These are phyloP conservation scores for Heptranchias perlo DNA, from an alignment of 2,113 vertebrate genomes.

Conservation along the genomic window DNA sequence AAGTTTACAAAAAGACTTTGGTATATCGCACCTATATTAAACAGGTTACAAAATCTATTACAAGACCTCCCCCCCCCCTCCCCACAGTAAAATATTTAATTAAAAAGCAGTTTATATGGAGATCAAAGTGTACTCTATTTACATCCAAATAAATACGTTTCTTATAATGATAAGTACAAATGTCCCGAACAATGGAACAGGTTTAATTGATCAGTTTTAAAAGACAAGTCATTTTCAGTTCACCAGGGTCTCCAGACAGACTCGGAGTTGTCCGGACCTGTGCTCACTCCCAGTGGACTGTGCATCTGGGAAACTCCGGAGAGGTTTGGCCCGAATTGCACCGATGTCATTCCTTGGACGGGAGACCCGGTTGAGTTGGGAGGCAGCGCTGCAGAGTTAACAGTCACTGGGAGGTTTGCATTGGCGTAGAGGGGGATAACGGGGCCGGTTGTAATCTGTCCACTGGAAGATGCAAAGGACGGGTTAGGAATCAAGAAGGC, in stretches of 20 bases:
- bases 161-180: conserved; percentile 32
- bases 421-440: conserved; percentile 67
- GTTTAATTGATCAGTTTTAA: neutral
- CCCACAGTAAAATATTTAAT: neutral
- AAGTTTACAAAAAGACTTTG: conserved; percentile 30
- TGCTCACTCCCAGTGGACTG: conserved; percentile 63
- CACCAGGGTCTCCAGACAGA: conserved; percentile 88
- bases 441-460: conserved; percentile 44
- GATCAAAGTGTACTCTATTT: neutral
- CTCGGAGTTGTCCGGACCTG: conserved; percentile 65
- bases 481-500: conserved; percentile 77
- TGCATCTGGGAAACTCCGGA: conserved; percentile 62
- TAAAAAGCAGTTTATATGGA: neutral
- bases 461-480: conserved; percentile 54
- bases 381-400: conserved; percentile 55
- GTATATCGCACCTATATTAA: conserved; percentile 18
- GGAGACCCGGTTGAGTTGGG: conserved; percentile 59
- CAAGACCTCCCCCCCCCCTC: neutral
- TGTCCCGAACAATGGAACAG: conserved; percentile 36
- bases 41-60: conserved; percentile 10
- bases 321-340: conserved; percentile 55
- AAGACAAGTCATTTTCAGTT: conserved; percentile 43
- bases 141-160: conserved; percentile 19
- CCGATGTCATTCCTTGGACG: conserved; percentile 74
- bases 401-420: conserved; percentile 59